Base-by-base conservation (phyloP, 2,113 vertebrate species). In the Gulo gulo region DNA sequence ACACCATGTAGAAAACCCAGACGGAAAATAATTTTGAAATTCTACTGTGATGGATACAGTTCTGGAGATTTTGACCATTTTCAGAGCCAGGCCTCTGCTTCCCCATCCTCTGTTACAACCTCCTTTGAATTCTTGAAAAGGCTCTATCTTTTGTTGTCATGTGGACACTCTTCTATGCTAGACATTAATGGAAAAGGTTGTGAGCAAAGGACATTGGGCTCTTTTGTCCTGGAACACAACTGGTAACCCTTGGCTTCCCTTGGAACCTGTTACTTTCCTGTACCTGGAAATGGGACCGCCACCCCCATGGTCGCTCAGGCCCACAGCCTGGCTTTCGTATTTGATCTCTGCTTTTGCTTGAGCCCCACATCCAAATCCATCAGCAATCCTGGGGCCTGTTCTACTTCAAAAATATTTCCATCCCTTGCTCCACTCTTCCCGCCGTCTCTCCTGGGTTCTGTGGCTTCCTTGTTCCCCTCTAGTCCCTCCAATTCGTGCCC, bases 91-190 rank as follows among this genome's bases (percentile, higher is more conserved):
- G 81, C 84, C 91, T 86, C 85, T 47, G 85, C 90, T n/a, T 78
- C 6, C 26, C 36, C 45, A 47, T 61, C 59, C 31, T 65, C 81
- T 69, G 31, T 80, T 85, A 79, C 45, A 61, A 88, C 57, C 69
- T 57, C 87, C 80, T 95, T 83, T 88, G 79, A 90, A 67, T 93
- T 96, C 67, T 88, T 87, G 45, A 88, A 89, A 42, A 45, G 79
- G 47, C 67, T 63, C 31, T 84, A 9, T 76, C 78, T 96, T 81
- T 90, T 55, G 55, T 55, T 83, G 50, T 83, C 63, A 61, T 52
- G 9, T 57, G 65, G 74, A 52, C 18, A 39, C 73, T 23, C 47
- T 83, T 82, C 87, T 39, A 50, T 6, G 59, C 63, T 34, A 80
- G n/a, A 76, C 73, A 6, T 88, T 88, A 34, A 91, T 3, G 50